Evolutionary conservation across 1,140 invertebrate genomes (phyloP).

Genomic region (Sinella curviseta): DNA sequence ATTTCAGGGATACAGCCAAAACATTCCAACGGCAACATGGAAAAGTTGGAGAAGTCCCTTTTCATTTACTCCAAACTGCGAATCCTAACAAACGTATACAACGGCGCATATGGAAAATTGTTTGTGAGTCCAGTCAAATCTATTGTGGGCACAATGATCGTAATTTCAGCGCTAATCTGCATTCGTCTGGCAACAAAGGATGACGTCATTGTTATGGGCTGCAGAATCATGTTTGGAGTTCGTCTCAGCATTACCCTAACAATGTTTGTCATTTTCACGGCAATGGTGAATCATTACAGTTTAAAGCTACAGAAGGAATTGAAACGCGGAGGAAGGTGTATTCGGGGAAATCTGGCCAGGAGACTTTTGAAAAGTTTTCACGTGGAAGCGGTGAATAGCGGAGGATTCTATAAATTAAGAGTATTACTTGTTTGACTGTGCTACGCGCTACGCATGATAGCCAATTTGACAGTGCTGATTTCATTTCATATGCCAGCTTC

Average conservation of each 20-base stretch:
- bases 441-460: not conserved
- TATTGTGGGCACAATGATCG: not conserved
- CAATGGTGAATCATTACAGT: not conserved
- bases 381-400: not conserved
- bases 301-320: not conserved
- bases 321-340: not conserved
- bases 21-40: no score
- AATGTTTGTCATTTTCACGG: no score
- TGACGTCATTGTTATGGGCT: not conserved
- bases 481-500: no score
- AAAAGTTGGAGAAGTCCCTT: no score
- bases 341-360: not conserved
- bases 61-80: not conserved
- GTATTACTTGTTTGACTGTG: not conserved
- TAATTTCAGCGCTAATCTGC: not conserved
- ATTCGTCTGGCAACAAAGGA: not conserved
- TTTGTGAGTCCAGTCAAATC: not conserved
- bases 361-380: not conserved
- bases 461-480: not conserved
- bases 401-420: not conserved
- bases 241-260: not conserved
- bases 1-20: no score
- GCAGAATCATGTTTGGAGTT: not conserved
- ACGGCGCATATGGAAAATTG: not conserved
- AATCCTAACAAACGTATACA: not conserved